Percentiles rank a stretch among this genome's conserved stretches.
phyloP scores from a whole-genome alignment of 2,797 vertebrate genomes.

The Avahi laniger region DNA sequence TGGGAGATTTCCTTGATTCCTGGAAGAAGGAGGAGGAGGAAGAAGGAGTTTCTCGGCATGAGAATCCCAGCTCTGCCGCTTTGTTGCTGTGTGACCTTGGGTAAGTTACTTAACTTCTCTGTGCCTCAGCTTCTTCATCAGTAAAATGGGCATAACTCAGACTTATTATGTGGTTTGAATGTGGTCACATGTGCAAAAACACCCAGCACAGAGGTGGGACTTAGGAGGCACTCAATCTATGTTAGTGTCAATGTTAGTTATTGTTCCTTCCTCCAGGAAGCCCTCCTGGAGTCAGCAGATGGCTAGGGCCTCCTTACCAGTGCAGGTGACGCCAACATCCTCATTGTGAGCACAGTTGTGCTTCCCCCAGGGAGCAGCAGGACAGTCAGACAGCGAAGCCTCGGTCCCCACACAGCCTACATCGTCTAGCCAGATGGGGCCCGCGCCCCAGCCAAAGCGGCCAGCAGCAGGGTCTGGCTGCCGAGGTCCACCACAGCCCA shows the following conservation, averaged over 20 bases:
- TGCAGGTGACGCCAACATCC: slow-evolving; percentile 77
- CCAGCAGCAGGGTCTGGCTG: slow-evolving; percentile 52
- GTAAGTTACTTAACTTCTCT: neutral
- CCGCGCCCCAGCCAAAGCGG: slow-evolving; percentile 73
- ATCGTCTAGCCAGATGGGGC: slow-evolving; percentile 82
- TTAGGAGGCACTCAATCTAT: neutral
- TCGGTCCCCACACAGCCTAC: slow-evolving; percentile 74
- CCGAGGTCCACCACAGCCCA: slow-evolving; percentile 69
- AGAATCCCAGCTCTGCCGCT: neutral
- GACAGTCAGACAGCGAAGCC: slow-evolving; percentile 60
- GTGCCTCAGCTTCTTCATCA: neutral
- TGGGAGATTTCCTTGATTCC: neutral
- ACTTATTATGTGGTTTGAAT: neutral
- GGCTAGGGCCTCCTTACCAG: slow-evolving; percentile 55
- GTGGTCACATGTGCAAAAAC: neutral
- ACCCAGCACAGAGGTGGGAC: neutral
- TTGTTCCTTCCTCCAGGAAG: neutral
- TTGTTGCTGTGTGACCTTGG: neutral
- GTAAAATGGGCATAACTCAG: neutral
- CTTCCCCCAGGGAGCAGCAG: slow-evolving; percentile 71
- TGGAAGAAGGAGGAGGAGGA: neutral
- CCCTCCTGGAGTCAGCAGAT: neutral
- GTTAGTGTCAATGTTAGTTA: too few species aligned
- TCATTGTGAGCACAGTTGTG: slow-evolving; percentile 82
- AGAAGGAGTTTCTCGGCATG: neutral